Evolutionary conservation across 2,113 vertebrate genomes (phyloP), one percentile per base, ranked within the genome.

Genomic region (Spilogale gracilis): DNA sequence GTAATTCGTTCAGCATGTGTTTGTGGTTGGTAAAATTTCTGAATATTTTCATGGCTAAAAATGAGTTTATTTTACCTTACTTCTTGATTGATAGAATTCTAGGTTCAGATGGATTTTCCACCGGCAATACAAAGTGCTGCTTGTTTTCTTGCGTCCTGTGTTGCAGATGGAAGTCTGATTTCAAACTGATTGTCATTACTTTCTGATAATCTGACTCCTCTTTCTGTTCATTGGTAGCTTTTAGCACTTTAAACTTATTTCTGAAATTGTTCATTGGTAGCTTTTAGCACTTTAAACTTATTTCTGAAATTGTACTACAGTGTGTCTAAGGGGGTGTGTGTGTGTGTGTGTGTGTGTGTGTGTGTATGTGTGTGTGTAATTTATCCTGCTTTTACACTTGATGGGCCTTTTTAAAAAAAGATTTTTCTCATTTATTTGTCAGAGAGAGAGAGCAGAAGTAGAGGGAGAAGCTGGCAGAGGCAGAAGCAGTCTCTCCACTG

Each of bases 251-350:
- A 69, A 91, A 52, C 52, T 69, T 76, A 27, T 85, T 85, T 67
- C 60, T 91, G n/a, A 95, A 91, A 85, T 48, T 84, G 27, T 32
- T 79, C 6, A 38, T 80, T 91, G 73, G 58, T 76, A 95, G 10
- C n/a, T 84, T 65, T 90, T 65, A 48, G 13, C 14, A 89, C 60
- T 91, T 67, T 78, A 69, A 91, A 52, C 52, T 69, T 76, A 27
- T 85, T 85, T 67, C 60, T 91, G n/a, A 95, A 91, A 85, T 48
- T 84, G 27, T 32, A 89, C n/a, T 82, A 61, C n/a, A 71, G 3
- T 84, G 48, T 79, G 23, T 79, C n/a, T 67, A 78, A 65, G 32
- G n/a, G 25, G n/a, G n/a, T n/a, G n/a, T 65, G 50, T 86, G 32
- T 83, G 38, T 80, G n/a, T 88, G 69, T 60, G 50, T 50, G 74